These are phyloP conservation scores for Pomatostomus ruficeps DNA, from an alignment of 2,113 vertebrate genomes.

Conservation along the genomic window DNA sequence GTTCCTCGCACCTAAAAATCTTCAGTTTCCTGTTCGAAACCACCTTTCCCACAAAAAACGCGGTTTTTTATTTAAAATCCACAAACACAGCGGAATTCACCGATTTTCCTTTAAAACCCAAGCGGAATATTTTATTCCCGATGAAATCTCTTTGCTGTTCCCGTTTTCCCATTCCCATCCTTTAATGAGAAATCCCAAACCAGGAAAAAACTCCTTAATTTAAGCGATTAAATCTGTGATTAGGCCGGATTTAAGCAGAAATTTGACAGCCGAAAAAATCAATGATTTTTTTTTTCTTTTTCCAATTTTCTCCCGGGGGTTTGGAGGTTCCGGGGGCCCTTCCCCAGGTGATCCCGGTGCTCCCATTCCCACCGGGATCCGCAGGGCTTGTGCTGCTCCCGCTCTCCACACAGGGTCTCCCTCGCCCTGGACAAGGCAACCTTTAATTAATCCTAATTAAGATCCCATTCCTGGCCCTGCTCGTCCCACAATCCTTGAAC, in stretches of 20 bases:
- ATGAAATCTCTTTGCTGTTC: not conserved
- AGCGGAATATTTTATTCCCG: not conserved
- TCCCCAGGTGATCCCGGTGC: not conserved
- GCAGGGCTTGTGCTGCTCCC: not conserved
- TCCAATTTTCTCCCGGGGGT: fast-evolving
- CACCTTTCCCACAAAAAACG: not conserved
- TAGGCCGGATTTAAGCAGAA: not conserved
- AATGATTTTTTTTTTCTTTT: fast-evolving
- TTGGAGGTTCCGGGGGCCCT: fast-evolving
- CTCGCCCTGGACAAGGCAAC: constrained; percentile 1
- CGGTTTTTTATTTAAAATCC: fast-evolving
- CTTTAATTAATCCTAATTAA: not conserved
- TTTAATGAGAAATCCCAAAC: not conserved
- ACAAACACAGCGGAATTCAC: no score
- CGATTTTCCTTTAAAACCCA: not conserved
- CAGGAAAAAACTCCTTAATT: not conserved
- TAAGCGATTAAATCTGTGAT: no score
- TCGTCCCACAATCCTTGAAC: not conserved
- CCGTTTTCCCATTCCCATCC: not conserved
- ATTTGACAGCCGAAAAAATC: not conserved
- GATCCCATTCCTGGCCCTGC: not conserved
- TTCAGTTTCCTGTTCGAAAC: fast-evolving
- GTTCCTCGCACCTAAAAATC: not conserved
- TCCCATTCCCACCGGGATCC: not conserved
- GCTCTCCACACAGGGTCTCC: constrained; percentile 62